Percentiles rank a stretch among this genome's conserved stretches.
Evolutionary conservation across 2,888 invertebrate species (phyloP).

Genomic region (Microctonus brassicae): DNA sequence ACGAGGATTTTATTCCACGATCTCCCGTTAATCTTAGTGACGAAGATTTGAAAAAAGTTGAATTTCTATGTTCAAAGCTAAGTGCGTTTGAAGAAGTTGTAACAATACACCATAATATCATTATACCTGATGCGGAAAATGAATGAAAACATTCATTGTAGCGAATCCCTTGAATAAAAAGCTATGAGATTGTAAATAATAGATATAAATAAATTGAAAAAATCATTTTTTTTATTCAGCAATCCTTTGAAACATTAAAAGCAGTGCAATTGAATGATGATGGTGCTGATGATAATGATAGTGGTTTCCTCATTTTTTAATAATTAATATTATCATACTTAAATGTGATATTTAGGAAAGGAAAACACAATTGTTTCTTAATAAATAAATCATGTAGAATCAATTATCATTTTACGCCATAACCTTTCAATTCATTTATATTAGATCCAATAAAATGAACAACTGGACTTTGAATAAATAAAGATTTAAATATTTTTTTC

Average conservation of each 20-base stretch:
- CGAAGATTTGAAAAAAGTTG: conserved; percentile 69
- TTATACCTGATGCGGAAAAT: background rate
- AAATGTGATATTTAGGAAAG: background rate
- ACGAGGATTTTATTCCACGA: conserved; percentile 71
- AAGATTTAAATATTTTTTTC: conserved; percentile 54
- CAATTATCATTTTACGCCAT: conserved; percentile 48
- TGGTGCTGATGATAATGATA: background rate
- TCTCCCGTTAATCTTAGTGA: conserved; percentile 70
- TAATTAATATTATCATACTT: background rate
- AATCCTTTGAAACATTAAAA: background rate
- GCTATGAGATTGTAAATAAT: too few relatives aligned
- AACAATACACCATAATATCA: conserved; percentile 74
- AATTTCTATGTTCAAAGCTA: conserved; percentile 72
- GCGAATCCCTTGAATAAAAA: too few relatives aligned
- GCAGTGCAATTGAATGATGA: background rate
- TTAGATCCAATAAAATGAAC: conserved; percentile 62
- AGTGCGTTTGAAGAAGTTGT: conserved; percentile 74
- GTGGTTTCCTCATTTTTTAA: too few relatives aligned
- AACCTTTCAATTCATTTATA: conserved; percentile 61
- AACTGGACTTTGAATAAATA: conserved; percentile 55
- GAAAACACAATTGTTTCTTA: background rate
- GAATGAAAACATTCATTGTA: background rate
- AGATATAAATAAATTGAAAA: too few relatives aligned
- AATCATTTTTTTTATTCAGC: too few relatives aligned
- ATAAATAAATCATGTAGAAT: too few relatives aligned